Conservation (phyloP, 1,140 invertebrate species). For the Apis florea region DNA sequence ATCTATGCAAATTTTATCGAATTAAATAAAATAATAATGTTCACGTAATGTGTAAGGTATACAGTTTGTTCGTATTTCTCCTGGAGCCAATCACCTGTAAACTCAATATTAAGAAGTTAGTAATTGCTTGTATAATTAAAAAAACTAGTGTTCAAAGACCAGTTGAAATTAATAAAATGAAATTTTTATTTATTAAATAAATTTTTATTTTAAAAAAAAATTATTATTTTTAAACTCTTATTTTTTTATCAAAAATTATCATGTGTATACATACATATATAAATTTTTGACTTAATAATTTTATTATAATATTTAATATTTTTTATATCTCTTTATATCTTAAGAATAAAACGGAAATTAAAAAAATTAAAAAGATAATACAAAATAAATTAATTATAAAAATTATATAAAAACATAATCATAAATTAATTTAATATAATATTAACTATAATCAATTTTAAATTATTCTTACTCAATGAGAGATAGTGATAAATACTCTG, state of each 20-base stretch:
- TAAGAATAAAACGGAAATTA: conserved; percentile 3
- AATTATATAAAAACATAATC: neutral
- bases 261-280: neutral
- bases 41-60: conserved; percentile 40
- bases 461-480: neutral
- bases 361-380: neutral
- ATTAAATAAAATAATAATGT: conserved; percentile 36
- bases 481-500: neutral
- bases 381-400: neutral
- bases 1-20: conserved; percentile 23
- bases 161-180: conserved; percentile 24
- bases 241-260: neutral
- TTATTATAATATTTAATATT: neutral
- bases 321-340: neutral
- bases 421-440: neutral
- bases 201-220: too few relatives aligned
- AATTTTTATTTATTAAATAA: neutral
- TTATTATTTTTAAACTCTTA: too few relatives aligned
- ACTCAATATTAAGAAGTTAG: conserved; percentile 75
- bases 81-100: conserved; percentile 71
- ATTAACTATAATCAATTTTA: neutral
- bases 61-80: conserved; percentile 53
- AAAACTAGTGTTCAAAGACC: conserved; percentile 45
- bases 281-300: neutral
- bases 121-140: conserved; percentile 44